Evolutionary conservation across 2,888 invertebrate genomes (phyloP), one percentile per base, ranked within the genome.

Genomic region (Ischnura elegans): DNA sequence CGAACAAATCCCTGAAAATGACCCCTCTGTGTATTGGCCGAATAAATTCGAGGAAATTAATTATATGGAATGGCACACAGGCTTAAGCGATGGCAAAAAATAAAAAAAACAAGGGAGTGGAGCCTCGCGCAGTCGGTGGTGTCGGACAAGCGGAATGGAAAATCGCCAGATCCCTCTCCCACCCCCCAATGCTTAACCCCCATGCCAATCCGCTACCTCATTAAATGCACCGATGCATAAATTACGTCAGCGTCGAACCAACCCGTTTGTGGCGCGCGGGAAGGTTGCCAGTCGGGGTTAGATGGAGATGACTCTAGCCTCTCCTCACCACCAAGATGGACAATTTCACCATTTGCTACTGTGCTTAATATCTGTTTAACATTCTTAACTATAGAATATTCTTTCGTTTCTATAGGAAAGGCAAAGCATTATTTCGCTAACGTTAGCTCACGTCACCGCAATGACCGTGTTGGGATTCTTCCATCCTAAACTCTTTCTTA

Each of bases 21-120:
- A 36, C 43, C 61, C 42, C 5, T 47, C 55, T 43, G 19, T 3
- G 42, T 42, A 61, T 90, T 90, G 61, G 61, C 90, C 16, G 43
- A 90, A 90, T 42, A 90, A 90, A 90, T 90, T 66, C 36, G 61
- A 1, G n/a, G 55, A 25, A 61, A 61, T 61, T 61, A 90, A 90
- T 61, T 61, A 42, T 43, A 43, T 43, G 61, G 13, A 61, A 51
- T n/a, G 25, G 25, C 61, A 29, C 16, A 47, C 47, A 47, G 5
- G 47, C 47, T 2, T 36, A 5, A 6, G 36, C 61, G 66, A 47
- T n/a, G 0, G 66, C 61, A 55, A 90, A 90, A n/a, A n/a, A n/a
- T n/a, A n/a, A n/a, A n/a, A n/a, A n/a, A n/a, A n/a, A n/a, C n/a
- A n/a, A n/a, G n/a, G n/a, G n/a, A n/a, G n/a, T n/a, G n/a, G n/a